Conservation (phyloP, 2,888 invertebrate genomes). For the Zele albiditarsus region DNA sequence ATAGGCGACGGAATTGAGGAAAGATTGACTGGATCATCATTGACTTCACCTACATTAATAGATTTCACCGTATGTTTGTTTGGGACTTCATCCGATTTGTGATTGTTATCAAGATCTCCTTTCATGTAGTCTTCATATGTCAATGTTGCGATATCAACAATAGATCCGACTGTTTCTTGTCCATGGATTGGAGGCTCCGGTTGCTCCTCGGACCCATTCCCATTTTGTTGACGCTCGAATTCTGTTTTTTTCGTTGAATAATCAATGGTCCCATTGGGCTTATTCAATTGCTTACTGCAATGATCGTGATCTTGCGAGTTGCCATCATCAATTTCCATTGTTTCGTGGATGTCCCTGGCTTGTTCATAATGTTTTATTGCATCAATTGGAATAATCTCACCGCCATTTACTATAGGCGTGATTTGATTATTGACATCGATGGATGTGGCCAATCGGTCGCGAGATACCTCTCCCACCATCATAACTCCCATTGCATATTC, state of each 20-base stretch:
- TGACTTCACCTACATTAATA: not conserved
- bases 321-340: constrained; percentile 17
- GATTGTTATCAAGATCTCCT: constrained; percentile 38
- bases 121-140: constrained; percentile 67
- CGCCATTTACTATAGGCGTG: not conserved
- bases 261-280: constrained; percentile 56
- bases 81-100: constrained; percentile 30
- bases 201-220: constrained; percentile 29
- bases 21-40: not conserved
- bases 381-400: not conserved
- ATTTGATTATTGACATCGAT: not conserved
- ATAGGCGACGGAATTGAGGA: not conserved
- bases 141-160: constrained; percentile 57
- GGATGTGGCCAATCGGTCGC: constrained; percentile 1
- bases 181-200: constrained; percentile 53
- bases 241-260: constrained; percentile 42
- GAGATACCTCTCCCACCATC: constrained; percentile 48
- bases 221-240: constrained; percentile 39
- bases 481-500: constrained; percentile 60
- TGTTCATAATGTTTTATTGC: not conserved
- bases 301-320: not conserved
- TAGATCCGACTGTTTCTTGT: constrained; percentile 50
- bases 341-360: not conserved
- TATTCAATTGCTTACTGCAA: constrained; percentile 44
- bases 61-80: constrained; percentile 29